Percentiles rank a stretch among this genome's conserved stretches.
Conservation (phyloP, 2,888 invertebrate genomes). For the Agelastica alni region DNA sequence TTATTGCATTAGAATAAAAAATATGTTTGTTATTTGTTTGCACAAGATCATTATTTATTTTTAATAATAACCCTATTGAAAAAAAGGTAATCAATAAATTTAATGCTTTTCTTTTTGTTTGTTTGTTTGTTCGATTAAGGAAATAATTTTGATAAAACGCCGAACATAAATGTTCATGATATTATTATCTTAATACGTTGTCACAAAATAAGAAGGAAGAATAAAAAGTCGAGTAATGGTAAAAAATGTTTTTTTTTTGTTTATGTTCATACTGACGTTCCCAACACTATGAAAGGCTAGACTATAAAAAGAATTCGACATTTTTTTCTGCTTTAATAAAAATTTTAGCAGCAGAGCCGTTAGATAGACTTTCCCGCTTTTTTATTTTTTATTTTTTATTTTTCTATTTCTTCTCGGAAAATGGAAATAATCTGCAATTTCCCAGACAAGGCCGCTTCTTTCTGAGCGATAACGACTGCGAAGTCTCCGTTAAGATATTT, state of each 20-base stretch:
- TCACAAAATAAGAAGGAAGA: neutral
- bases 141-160: too few species aligned
- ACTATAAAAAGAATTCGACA: constrained; percentile 7
- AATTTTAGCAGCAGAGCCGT: constrained; percentile 3
- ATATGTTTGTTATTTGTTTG: too few species aligned
- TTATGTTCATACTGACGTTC: neutral
- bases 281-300: neutral
- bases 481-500: constrained; percentile 3
- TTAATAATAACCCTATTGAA: too few species aligned
- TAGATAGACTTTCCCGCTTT: neutral
- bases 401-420: constrained; percentile 3
- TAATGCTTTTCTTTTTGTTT: too few species aligned
- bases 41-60: too few species aligned
- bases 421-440: constrained; percentile 11
- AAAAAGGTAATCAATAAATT: too few species aligned
- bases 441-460: constrained; percentile 4
- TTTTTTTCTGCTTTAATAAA: constrained; percentile 7
- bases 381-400: constrained; percentile 6
- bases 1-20: too few species aligned
- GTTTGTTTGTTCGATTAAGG: too few species aligned
- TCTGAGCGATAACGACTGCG: constrained; percentile 1
- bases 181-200: too few species aligned
- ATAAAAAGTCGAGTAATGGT: constrained; percentile 1
- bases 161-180: too few species aligned
- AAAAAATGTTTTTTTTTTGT: neutral